phyloP scores from a whole-genome alignment of 2,888 invertebrate genomes.

The Eupithecia tripunctaria region DNA sequence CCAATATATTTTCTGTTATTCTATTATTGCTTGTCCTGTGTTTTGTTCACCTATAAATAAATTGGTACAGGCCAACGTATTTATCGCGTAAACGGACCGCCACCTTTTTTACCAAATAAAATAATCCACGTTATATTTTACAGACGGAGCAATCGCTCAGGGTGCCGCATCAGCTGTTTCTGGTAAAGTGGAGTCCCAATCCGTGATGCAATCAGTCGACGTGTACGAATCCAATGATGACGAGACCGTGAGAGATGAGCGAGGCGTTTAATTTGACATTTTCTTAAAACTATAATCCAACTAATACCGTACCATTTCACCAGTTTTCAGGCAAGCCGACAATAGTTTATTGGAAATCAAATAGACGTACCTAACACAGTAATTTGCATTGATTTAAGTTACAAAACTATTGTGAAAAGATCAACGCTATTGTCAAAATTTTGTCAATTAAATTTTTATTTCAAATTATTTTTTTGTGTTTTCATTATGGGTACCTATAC shows the following conservation, averaged over 20 bases:
- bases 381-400: neutral
- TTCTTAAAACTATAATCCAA: neutral
- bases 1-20: too few relatives aligned
- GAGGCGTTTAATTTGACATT: neutral
- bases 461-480: neutral
- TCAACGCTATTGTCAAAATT: neutral
- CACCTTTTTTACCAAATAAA: too few relatives aligned
- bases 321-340: neutral
- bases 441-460: neutral
- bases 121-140: neutral
- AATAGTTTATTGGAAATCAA: too few relatives aligned
- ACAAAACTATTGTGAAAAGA: neutral
- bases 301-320: neutral
- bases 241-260: neutral
- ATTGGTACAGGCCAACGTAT: neutral
- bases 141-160: neutral
- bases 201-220: neutral
- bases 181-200: rapidly evolving
- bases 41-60: neutral
- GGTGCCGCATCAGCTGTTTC: neutral
- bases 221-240: neutral
- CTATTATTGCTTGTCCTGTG: neutral
- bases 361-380: too few relatives aligned
- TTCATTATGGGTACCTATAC: neutral
- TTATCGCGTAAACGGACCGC: neutral